A percentile compares a stretch with the other conserved stretches of the same genome.
Conservation (phyloP, 1,140 invertebrate genomes). For the Diachasma alloeum region DNA sequence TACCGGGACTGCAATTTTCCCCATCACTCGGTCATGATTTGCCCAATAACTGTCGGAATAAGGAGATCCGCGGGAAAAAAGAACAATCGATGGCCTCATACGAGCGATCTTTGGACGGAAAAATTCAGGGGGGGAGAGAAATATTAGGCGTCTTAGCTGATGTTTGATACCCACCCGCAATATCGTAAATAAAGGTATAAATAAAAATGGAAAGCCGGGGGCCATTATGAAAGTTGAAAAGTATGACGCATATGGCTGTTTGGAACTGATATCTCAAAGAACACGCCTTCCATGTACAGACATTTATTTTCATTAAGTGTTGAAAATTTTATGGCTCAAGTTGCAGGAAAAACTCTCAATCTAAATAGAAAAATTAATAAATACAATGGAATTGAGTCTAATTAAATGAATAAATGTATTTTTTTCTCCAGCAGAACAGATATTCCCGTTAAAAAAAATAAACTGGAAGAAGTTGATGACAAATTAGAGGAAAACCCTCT, state of each 20-base stretch:
- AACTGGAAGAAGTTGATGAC: no score
- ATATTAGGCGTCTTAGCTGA: background rate
- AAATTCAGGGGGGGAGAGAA: background rate
- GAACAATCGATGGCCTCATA: background rate
- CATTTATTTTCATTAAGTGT: background rate
- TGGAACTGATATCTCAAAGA: constrained; percentile 22
- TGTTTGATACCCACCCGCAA: background rate
- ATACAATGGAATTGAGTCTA: background rate
- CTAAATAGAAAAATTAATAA: background rate
- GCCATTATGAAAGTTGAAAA: constrained; percentile 29
- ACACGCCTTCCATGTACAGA: background rate
- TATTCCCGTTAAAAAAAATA: no score
- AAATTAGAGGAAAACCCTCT: no score
- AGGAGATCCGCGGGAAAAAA: background rate
- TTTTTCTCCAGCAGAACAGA: no score
- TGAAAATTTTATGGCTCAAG: background rate
- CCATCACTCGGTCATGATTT: background rate
- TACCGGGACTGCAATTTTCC: background rate
- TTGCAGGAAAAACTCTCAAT: background rate
- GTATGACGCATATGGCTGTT: constrained; percentile 33
- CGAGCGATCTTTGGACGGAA: background rate
- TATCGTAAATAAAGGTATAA: constrained; percentile 25
- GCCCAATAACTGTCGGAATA: background rate
- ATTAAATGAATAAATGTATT: background rate
- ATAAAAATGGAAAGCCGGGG: constrained; percentile 25